Evolutionary conservation across 2,797 vertebrate genomes (phyloP), one percentile per base, ranked within the genome.

Genomic region (Capromys pilorides): DNA sequence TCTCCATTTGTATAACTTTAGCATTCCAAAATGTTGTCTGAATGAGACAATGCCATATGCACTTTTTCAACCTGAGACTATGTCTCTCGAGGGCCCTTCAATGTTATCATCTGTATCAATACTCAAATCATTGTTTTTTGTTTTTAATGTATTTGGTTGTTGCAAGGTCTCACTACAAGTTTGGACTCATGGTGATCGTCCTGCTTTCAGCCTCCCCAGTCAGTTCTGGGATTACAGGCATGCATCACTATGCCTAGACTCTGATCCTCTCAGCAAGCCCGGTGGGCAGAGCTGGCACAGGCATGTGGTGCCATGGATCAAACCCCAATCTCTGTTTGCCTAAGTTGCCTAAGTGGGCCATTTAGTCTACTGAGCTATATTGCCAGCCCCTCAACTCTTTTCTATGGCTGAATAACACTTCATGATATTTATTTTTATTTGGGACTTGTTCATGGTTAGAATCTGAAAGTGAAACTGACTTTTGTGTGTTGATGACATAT

Each of bases 11-110:
- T 57, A 31, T 45, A 64, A 94, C 66, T 91, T 73, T 83, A 16
- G 10, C 45, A 71, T 67, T 95, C 93, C 41, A 88, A 90, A 95
- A 51, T 73, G 9, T 79, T 91, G 26, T 59, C 12, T 49, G 81
- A 89, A 61, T 82, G 19, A 22, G 86, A 79, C 22, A 24, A 88
- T 57, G 26, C 28, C 86, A 2, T 39, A 79, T 66, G 16, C 24
- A 66, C 45, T 84, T 81, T 36, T 93, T 39, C 71, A 78, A 49
- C 31, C 39, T 71, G 54, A 59, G 21, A 6, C 4, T 82, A 61
- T 77, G 36, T 82, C 28, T 39, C 36, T 41, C 91, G 77, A 51
- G 18, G 91, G 61, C 13, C 28, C 39, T 54, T 36, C 26, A 26
- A 73, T 69, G 4, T 61, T 13, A 51, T 28, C 19, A 8, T 10